These are phyloP conservation scores for Cabera pusaria DNA, from an alignment of 2,888 invertebrate genomes.

Conservation along the genomic window DNA sequence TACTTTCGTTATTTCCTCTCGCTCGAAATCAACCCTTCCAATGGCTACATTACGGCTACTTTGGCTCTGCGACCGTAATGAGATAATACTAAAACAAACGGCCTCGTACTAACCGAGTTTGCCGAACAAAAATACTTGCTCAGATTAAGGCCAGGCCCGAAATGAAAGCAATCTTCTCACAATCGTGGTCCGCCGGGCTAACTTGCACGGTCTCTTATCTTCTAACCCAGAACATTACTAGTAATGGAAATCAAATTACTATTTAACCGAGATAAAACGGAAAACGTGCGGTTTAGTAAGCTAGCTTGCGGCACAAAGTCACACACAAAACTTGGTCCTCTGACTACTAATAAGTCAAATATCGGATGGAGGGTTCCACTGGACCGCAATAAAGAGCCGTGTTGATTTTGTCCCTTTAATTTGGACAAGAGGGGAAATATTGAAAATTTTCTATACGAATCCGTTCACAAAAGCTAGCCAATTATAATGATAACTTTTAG, in stretches of 20 bases:
- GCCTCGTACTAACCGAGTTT: slow-evolving; percentile 35
- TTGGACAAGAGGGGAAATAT: not conserved
- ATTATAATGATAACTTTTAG: too few species aligned
- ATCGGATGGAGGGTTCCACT: slow-evolving; percentile 1
- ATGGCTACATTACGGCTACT: slow-evolving; percentile 40
- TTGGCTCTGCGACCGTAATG: slow-evolving; percentile 45
- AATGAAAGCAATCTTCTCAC: slow-evolving; percentile 59
- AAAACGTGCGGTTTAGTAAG: slow-evolving; percentile 49
- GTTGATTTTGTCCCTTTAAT: slow-evolving; percentile 6
- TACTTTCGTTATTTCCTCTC: slow-evolving; percentile 10
- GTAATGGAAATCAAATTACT: slow-evolving; percentile 74
- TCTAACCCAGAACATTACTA: slow-evolving; percentile 58
- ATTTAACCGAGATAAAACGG: slow-evolving; percentile 66
- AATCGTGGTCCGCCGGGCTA: slow-evolving; percentile 53
- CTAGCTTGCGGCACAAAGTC: slow-evolving; percentile 22
- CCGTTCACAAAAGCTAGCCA: too few species aligned
- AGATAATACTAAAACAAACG: slow-evolving; percentile 51
- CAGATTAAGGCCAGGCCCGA: slow-evolving; percentile 50
- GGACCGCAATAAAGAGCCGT: slow-evolving; percentile 1
- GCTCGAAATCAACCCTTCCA: slow-evolving; percentile 24
- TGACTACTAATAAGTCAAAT: slow-evolving; percentile 17
- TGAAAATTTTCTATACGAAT: too few species aligned
- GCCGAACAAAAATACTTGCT: slow-evolving; percentile 49
- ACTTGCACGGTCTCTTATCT: slow-evolving; percentile 60
- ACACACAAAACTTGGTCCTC: slow-evolving; percentile 33